Base-by-base conservation (phyloP, 2,888 invertebrate species). In the Macrostomum cliftonense region DNA sequence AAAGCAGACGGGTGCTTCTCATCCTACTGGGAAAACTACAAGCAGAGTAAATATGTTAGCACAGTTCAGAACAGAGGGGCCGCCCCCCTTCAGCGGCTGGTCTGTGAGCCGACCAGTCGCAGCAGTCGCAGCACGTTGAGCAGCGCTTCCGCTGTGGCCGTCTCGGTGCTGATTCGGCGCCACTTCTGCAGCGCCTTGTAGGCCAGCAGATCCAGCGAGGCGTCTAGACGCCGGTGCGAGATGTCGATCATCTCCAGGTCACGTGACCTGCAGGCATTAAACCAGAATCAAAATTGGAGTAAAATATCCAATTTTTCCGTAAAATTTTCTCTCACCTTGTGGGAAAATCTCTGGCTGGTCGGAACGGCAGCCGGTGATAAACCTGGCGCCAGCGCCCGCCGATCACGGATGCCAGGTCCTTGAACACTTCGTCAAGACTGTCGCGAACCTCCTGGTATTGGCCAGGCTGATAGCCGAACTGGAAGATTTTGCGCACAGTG, bases 111-210 rank as follows among this genome's bases (percentile, higher is more conserved):
- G 5, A 28, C 28, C 28, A 28, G 28, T 9, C 28, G 28, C 28
- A 28, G 28, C 5, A 28, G 5, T 4, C 28, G 28, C 28, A 28
- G 28, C 28, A 28, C 28, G 9, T 28, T 28, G 5, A 28, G 28
- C 28, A 28, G 28, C 28, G 28, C 28, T 9, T 28, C 28, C 28
- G 28, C 28, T 28, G 28, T 28, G 4, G 28, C 28, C 28, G 28
- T 28, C 28, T 28, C 28, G 28, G 28, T 9, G 28, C 47, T 47
- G n/a, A 47, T 36, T 40, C 47, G 49, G 13, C 48, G 19, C 47
- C 47, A 47, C 47, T 47, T 47, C 19, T 47, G 45, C 12, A 47
- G 17, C 16, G 40, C 36, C 47, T 45, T 36, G 42, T 47, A 47
- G 14, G 47, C 38, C 12, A 47, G 48, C 16, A 17, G 42, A 28